phyloP scores from a whole-genome alignment of 1,140 invertebrate species.

The Druon quercuslanigerum region DNA sequence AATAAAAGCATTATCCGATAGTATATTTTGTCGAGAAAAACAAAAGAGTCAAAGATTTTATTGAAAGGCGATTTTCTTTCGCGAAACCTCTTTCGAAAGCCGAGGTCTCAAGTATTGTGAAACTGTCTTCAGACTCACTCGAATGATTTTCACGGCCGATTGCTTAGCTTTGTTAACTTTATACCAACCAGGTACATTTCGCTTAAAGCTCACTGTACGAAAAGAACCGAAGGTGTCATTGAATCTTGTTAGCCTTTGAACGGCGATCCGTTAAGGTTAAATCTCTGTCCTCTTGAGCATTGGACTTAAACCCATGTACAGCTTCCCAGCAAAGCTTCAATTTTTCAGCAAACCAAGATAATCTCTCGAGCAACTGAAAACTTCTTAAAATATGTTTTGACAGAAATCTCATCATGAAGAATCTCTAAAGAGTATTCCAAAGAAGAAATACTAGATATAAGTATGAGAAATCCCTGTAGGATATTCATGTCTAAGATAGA shows the following conservation, averaged over 20 bases:
- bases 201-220: neutral
- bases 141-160: constrained; percentile 8
- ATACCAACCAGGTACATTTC: neutral
- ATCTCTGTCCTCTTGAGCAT: constrained; percentile 2
- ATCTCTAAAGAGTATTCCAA: neutral
- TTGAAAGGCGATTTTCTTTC: neutral
- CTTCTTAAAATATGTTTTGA: neutral
- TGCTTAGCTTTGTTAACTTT: neutral
- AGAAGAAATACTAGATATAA: neutral
- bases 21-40: neutral
- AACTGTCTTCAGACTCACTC: constrained; percentile 12
- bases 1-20: too few relatives aligned
- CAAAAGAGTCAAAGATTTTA: neutral
- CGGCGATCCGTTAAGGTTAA: neutral
- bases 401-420: neutral
- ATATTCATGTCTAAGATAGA: constrained; percentile 2
- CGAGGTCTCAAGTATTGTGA: neutral
- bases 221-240: constrained; percentile 22
- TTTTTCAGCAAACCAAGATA: neutral
- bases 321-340: neutral
- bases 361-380: neutral
- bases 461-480: neutral
- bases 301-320: neutral
- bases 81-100: neutral
- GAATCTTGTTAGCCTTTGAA: constrained; percentile 5